Percentiles rank a stretch among this genome's conserved stretches.
phyloP scores from a whole-genome alignment of 2,113 vertebrate genomes.

The Hepsetus odoe region DNA sequence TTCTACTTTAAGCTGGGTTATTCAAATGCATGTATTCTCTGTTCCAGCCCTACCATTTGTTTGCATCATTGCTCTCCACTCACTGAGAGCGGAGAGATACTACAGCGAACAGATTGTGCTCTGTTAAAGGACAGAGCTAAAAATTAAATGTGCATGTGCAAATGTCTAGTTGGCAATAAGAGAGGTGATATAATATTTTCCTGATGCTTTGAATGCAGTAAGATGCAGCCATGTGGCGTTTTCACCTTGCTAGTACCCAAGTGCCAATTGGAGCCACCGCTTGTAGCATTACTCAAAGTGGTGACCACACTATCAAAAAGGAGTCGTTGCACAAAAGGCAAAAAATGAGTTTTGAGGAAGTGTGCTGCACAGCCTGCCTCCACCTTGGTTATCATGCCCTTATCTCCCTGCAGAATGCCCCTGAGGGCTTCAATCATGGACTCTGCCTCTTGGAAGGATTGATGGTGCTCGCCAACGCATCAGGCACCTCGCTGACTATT shows the following conservation, averaged over 20 bases:
- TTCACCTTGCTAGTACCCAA: conserved; percentile 63
- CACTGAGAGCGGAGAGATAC: background rate
- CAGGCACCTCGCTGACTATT: conserved; percentile 38
- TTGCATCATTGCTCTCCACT: background rate
- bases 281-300: conserved; percentile 56
- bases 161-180: conserved; percentile 10
- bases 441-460: conserved; percentile 14
- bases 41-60: background rate
- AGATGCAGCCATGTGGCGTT: conserved; percentile 19
- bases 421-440: conserved; percentile 20
- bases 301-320: conserved; percentile 10
- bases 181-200: background rate
- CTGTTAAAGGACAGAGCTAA: background rate
- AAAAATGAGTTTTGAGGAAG: background rate
- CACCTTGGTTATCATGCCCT: conserved; percentile 67
- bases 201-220: conserved; percentile 26
- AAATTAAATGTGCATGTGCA: background rate
- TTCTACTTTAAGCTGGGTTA: background rate
- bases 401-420: conserved; percentile 63
- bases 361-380: conserved; percentile 47
- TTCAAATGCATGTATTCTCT: background rate
- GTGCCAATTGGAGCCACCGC: conserved; percentile 70
- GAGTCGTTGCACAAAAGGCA: background rate
- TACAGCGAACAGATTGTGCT: background rate
- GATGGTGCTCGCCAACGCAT: conserved; percentile 3